Evolutionary conservation across 1,140 invertebrate genomes (phyloP), one percentile per base, ranked within the genome.

Genomic region (Phthorimaea operculella): DNA sequence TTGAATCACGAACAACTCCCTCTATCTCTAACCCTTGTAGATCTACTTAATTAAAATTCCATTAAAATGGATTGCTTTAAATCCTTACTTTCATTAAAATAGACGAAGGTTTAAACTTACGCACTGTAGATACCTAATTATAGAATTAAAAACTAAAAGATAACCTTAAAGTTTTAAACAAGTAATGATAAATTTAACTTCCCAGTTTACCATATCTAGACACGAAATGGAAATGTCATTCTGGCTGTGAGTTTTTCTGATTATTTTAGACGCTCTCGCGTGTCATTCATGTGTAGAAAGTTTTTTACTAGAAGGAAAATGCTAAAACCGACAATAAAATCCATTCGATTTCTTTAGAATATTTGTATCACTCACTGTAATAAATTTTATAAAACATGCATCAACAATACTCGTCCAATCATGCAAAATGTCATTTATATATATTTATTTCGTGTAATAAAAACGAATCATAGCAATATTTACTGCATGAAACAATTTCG

Each of bases 181-280:
- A 60, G 52, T 67, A 65, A 67, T 62, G 44, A 61, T 68, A 66
- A 71, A 72, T 74, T 54, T 63, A 68, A 66, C 68, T 74, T 72
- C 63, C 71, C 71, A 69, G 58, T 60, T 70, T 75, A 79, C 68
- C 79, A 79, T 82, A 79, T 79, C 75, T 84, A 81, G 71, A 77
- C 74, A 74, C 70, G 75, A 77, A 64, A 76, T 73, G 68, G 64
- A 74, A 72, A 28, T 81, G 83, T 85, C 82, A 85, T 85, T 76
- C 82, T 82, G 82, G 82, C 82, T 85, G 82, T 85, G 82, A 85
- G 64, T 73, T 76, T 59, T 79, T 75, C 70, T 71, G 68, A 57
- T 73, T 76, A 69, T 52, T 79, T 83, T 79, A 80, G 74, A 76
- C 54, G 72, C 70, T 68, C 74, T 15, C 44, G 9, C n/a, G 16